Base-by-base conservation (phyloP, 2,797 vertebrate species). In the Scarus forsteni region DNA sequence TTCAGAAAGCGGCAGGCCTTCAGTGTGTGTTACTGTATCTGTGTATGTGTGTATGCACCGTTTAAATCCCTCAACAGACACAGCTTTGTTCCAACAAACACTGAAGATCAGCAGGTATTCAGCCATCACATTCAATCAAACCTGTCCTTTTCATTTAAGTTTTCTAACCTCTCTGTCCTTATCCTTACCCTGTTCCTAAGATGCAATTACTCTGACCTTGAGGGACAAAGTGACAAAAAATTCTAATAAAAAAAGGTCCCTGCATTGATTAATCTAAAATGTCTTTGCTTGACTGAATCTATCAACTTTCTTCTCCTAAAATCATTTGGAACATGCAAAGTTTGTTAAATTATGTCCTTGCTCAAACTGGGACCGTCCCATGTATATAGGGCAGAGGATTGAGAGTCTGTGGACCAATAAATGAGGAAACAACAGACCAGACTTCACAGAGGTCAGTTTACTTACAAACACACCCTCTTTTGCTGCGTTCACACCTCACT, bases 1-100 rank as follows among this genome's bases (percentile, higher is more conserved):
- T 62, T 75, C 76, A 88, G 85, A 73, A 73, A 70, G 70, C 44
- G 36, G 60, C 65, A 75, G 84, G 81, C 77, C 80, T 71, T 79
- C 51, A 62, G 55, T 75, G 67, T 60, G 73, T 67, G 56, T n/a
- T 16, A 39, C 38, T 51, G 7, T 12, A 34, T 16, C 14, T 53
- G 58, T 51, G 74, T 71, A 55, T 42, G 7, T 60, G 60, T 54
- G 65, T 60, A 63, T 70, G 42, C 19, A 45, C 52, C 50, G 16
- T 73, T 58, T 18, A 27, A 48, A 13, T 13, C 13, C 58, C 35
- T 59, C 14, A 42, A 48, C 36, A 61, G 40, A 55, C 16, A 10
- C 4, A 35, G 35, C 40, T 3, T 18, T 13, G 10, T 48, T 70
- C 61, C 2, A 11, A 50, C 12, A 7, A 5, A 64, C 43, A 13